Conservation (phyloP, 2,113 vertebrate species). For the Scortum barcoo region DNA sequence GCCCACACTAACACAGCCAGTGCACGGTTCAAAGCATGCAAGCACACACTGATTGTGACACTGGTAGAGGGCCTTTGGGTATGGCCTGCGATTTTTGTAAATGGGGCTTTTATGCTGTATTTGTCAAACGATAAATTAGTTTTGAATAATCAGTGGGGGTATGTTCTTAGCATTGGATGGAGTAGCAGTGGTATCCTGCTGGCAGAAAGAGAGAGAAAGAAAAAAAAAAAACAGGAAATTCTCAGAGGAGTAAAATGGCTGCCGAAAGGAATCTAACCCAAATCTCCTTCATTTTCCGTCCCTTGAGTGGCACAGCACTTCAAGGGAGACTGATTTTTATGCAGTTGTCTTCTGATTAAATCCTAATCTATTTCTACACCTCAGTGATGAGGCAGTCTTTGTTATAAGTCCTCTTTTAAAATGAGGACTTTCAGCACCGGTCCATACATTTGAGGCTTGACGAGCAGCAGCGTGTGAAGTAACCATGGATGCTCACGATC, state of each 20-base stretch:
- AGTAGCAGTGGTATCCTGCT: neutral
- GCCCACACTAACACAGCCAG: neutral
- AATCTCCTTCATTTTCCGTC: conserved; percentile 65
- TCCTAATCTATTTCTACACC: conserved; percentile 76
- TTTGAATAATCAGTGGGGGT: conserved; percentile 18
- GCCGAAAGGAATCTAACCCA: conserved; percentile 68
- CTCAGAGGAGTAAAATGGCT: conserved; percentile 53
- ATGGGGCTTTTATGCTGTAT: neutral
- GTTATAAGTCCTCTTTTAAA: conserved; percentile 38
- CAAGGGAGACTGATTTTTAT: conserved; percentile 75
- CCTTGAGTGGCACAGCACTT: conserved; percentile 68
- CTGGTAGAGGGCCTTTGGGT: neutral
- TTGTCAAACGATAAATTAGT: neutral
- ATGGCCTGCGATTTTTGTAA: neutral
- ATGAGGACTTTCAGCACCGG: conserved; percentile 22
- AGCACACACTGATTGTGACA: neutral
- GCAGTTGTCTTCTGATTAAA: conserved; percentile 75
- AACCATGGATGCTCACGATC: neutral
- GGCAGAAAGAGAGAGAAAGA: neutral
- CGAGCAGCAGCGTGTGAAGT: neutral
- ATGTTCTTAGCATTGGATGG: conserved; percentile 16
- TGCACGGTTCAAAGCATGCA: neutral
- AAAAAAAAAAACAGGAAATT: conserved; percentile 13
- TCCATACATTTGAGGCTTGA: neutral
- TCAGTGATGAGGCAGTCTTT: conserved; percentile 47